Conservation (phyloP, 2,888 invertebrate genomes). For the Gandaritis pyraliata region DNA sequence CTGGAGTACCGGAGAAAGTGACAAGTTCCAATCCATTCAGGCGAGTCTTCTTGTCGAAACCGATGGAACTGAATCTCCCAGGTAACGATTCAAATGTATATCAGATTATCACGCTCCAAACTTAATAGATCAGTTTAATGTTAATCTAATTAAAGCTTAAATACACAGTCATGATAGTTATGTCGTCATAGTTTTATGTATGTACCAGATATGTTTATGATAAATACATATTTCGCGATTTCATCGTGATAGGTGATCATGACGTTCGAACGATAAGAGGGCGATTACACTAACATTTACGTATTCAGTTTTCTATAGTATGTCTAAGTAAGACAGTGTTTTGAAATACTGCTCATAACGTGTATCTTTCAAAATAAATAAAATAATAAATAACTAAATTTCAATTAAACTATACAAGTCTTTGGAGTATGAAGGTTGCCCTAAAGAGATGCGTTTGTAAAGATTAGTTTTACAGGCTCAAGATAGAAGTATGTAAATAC, state of each 20-base stretch:
- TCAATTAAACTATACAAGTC: background rate
- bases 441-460: background rate
- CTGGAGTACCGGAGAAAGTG: conserved; percentile 79
- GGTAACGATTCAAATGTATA: conserved; percentile 54
- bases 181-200: conserved; percentile 9
- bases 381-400: conserved; percentile 5
- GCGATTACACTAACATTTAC: conserved; percentile 60
- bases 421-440: background rate
- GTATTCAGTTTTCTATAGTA: conserved; percentile 31
- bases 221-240: conserved; percentile 53
- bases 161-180: conserved; percentile 18
- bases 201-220: conserved; percentile 23
- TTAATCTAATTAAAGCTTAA: conserved; percentile 23
- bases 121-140: conserved; percentile 27
- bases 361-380: conserved; percentile 11
- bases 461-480: background rate
- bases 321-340: conserved; percentile 29
- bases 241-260: conserved; percentile 61
- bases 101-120: conserved; percentile 32
- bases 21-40: conserved; percentile 74
- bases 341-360: conserved; percentile 21
- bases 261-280: conserved; percentile 64
- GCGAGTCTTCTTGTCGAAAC: conserved; percentile 76
- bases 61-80: conserved; percentile 68
- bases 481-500: conserved; percentile 12